These are phyloP conservation scores for Gambusia holbrooki DNA, from an alignment of 2,113 vertebrate species.

Conservation along the genomic window DNA sequence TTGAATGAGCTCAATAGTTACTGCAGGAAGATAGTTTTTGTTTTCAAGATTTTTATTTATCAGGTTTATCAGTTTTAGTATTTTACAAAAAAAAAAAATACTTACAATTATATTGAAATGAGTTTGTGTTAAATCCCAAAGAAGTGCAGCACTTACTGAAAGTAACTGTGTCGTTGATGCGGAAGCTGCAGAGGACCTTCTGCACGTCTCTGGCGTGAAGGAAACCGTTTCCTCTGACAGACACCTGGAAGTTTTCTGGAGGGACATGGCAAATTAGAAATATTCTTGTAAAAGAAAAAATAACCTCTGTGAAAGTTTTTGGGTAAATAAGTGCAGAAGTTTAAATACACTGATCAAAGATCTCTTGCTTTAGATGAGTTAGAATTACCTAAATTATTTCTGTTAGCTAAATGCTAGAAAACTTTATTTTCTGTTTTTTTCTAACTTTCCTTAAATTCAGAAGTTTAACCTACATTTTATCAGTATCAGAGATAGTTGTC, in stretches of 20 bases:
- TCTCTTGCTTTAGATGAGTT: no score
- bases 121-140: not conserved
- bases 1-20: not conserved
- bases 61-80: not conserved
- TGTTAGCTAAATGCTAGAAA: no score
- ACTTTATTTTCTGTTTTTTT: no score
- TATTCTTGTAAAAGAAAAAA: not conserved
- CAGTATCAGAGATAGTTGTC: no score
- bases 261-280: not conserved
- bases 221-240: slow-evolving; percentile 94
- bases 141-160: slow-evolving; percentile 85
- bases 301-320: not conserved
- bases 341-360: no score
- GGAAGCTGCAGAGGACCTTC: slow-evolving; percentile 96
- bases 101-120: not conserved
- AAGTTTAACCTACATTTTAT: no score
- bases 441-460: no score
- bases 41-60: not conserved
- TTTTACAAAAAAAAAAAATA: not conserved
- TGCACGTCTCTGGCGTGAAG: slow-evolving; percentile 90
- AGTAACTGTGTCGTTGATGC: slow-evolving; percentile 91
- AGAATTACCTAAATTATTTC: no score
- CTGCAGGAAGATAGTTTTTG: not conserved
- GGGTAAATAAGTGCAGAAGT: not conserved
- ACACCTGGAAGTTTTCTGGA: slow-evolving; percentile 94